Base-by-base conservation (phyloP, 1,140 invertebrate genomes). In the Matsumurasca onukii region DNA sequence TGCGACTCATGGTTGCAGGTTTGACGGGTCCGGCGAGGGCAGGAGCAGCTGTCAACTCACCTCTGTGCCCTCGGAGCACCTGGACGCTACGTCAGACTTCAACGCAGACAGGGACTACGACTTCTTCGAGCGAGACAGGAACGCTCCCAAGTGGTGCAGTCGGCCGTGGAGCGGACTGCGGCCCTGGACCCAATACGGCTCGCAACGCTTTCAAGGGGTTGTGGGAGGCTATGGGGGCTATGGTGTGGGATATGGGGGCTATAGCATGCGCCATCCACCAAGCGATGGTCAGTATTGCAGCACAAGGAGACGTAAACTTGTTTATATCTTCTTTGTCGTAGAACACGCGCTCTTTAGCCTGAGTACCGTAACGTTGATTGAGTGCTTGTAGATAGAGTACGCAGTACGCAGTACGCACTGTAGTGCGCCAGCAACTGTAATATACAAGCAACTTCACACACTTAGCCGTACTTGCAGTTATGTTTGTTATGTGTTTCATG, bases 21-120 rank as follows among this genome's bases (percentile, higher is more conserved):
- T 45, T 31, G 62, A 45, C 31, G 62, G 31, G 1, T 25, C 3
- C 12, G 24, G 39, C 20, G 17, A 24, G 17, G 31, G 62, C 20
- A 86, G 87, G 1, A 85, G 89, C 55, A 76, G 76, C 1, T 92
- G 91, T 73, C 89, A 93, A 79, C 75, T 93, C 61, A 85, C 89
- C 34, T 86, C 89, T 1, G 82, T 87, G 52, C 87, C 89, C 0
- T 81, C 88, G 25, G 78, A 84, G 71, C 83, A 85, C 45, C 83
- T 91, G 75, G 87, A 91, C 71, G 65, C 81, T 0, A 79, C 81
- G 30, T 74, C 82, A 27, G 88, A 90, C 75, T 86, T 90, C 48
- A 79, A 84, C 12, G 79, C 83, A 17, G 90, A 92, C 77, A 83
- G 85, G 17, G 85, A 89, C 34, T 92, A 88, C 71, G 90, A 92